These are phyloP conservation scores for Paradoxurus hermaphroditus DNA, from an alignment of 2,113 vertebrate species.

Conservation along the genomic window DNA sequence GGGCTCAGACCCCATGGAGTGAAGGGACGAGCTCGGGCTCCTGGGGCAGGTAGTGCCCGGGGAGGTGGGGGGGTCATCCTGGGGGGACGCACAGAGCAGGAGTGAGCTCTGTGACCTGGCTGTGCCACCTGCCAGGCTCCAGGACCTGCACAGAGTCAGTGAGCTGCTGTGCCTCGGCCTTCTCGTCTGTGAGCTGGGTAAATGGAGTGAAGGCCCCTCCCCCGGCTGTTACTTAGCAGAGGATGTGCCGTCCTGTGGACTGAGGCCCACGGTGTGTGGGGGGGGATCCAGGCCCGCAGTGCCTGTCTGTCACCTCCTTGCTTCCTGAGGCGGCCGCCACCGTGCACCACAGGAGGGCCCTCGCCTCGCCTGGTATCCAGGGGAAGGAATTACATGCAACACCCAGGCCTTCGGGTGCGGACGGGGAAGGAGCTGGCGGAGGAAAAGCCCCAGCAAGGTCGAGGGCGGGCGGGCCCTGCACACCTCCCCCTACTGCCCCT, in stretches of 20 bases:
- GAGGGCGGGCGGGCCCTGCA: background rate
- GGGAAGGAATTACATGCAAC: background rate
- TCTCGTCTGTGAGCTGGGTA: background rate
- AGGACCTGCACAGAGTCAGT: background rate
- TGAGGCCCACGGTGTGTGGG: background rate
- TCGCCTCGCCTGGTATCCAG: rapidly evolving
- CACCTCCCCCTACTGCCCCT: background rate
- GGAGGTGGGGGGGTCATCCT: background rate
- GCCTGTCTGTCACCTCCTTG: background rate
- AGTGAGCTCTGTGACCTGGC: background rate
- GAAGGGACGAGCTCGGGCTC: background rate
- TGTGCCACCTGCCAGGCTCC: background rate
- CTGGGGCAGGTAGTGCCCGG: too few species aligned
- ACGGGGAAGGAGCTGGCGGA: background rate
- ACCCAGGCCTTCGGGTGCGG: background rate
- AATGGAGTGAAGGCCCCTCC: too few species aligned
- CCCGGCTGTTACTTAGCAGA: background rate
- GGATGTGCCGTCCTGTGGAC: background rate
- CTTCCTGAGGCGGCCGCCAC: background rate
- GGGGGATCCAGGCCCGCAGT: background rate
- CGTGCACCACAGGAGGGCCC: background rate
- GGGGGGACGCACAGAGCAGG: background rate
- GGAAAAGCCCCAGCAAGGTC: background rate
- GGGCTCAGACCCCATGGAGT: background rate
- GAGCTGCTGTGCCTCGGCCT: background rate